These are phyloP conservation scores for Paramisgurnus dabryanus DNA, from an alignment of 2,113 vertebrate species.

Conservation along the genomic window DNA sequence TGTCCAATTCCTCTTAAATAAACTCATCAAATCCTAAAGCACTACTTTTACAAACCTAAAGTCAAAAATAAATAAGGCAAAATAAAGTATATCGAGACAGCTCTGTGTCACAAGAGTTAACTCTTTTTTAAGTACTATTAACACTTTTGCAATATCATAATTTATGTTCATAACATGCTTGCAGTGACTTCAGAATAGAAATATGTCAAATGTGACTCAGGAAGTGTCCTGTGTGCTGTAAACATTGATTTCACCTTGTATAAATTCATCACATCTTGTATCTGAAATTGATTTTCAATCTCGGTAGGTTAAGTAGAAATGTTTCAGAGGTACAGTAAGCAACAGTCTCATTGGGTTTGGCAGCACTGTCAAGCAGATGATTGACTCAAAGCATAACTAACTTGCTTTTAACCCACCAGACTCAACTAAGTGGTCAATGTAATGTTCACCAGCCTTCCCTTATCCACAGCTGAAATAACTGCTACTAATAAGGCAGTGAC, in stretches of 20 bases:
- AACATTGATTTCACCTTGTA: constrained; percentile 30
- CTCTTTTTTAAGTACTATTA: not conserved
- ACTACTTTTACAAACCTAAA: constrained; percentile 10
- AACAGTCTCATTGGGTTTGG: constrained; percentile 20
- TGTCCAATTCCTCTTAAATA: constrained; percentile 19
- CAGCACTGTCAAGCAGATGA: not conserved
- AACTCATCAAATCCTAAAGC: not conserved
- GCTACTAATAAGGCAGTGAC: constrained; percentile 18
- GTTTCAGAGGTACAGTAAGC: constrained; percentile 19
- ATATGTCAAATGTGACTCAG: not conserved
- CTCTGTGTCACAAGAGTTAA: constrained; percentile 14
- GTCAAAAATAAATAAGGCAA: constrained; percentile 19
- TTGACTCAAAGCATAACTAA: not conserved
- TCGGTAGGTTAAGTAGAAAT: constrained; percentile 15
- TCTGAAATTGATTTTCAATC: constrained; percentile 1
- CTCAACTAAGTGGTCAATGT: not conserved
- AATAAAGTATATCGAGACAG: not conserved
- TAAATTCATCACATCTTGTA: constrained; percentile 26
- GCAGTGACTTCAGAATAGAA: constrained; percentile 15
- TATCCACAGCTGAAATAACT: not conserved
- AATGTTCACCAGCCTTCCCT: not conserved
- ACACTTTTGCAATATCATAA: constrained; percentile 10
- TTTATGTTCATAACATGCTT: constrained; percentile 1
- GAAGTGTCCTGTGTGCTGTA: constrained; percentile 51
- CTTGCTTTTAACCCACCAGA: not conserved